Evolutionary conservation across 2,113 vertebrate species (phyloP).

Genomic region (Ceyx cyanopectus): DNA sequence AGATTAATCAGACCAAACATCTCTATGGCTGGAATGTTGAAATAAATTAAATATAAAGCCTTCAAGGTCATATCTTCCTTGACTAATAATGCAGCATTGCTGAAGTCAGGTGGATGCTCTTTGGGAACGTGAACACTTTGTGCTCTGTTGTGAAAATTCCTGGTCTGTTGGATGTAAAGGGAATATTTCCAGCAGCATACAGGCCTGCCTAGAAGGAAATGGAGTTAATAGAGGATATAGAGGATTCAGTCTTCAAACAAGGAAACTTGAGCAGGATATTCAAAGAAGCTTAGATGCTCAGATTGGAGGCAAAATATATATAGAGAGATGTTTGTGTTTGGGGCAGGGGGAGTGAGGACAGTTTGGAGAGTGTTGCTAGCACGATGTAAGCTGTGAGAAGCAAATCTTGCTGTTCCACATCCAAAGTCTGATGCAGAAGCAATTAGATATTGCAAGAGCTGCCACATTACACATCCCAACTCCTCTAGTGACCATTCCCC

Average conservation of each 20-base stretch:
- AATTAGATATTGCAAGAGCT: background rate
- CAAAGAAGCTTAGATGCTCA: background rate
- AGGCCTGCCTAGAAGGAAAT: slow-evolving; percentile 27
- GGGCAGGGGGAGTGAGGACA: background rate
- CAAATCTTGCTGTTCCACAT: background rate
- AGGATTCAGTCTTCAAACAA: background rate
- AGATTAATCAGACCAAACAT: slow-evolving; percentile 64
- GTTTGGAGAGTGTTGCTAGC: background rate
- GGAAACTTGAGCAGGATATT: background rate
- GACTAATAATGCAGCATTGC: slow-evolving; percentile 46
- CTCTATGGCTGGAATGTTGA: slow-evolving; percentile 44
- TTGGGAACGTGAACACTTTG: background rate
- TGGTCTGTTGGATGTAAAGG: slow-evolving; percentile 31
- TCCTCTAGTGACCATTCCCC: background rate
- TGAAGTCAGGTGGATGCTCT: background rate
- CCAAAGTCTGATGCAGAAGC: background rate
- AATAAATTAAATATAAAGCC: slow-evolving; percentile 65
- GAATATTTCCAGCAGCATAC: background rate
- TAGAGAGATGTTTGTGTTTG: background rate
- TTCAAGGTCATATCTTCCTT: slow-evolving; percentile 46
- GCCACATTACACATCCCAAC: accelerated
- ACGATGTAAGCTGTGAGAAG: background rate
- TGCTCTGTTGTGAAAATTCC: background rate
- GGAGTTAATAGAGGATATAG: background rate
- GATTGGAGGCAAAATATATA: background rate